phyloP scores from a whole-genome alignment of 2,113 vertebrate genomes.

The Phyllostomus discolor region DNA sequence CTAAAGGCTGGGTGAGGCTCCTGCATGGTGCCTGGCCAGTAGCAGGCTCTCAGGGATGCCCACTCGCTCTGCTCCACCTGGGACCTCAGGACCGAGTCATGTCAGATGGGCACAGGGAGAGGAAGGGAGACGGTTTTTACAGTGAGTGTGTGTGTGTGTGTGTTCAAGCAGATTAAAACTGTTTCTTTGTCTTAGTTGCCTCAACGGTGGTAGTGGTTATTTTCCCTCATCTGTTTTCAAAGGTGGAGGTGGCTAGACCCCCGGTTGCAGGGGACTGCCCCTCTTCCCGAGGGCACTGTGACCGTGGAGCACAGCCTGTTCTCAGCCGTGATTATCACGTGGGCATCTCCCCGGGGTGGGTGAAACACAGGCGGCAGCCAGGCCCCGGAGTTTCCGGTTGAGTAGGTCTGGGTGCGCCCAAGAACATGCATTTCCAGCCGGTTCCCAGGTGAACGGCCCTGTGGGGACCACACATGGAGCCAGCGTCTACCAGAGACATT shows the following conservation, averaged over 20 bases:
- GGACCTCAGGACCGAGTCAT: neutral
- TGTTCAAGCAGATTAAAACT: neutral
- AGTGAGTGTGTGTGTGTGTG: neutral
- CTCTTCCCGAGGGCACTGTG: neutral
- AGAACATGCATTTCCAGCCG: neutral
- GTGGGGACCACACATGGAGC: neutral
- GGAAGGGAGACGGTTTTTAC: neutral
- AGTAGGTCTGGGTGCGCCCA: neutral
- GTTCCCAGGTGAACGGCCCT: fast-evolving
- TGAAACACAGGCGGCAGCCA: neutral
- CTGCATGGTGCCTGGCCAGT: neutral
- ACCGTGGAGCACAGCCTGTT: neutral
- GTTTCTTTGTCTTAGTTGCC: neutral
- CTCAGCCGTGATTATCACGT: neutral
- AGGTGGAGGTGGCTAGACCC: neutral
- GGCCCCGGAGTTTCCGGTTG: fast-evolving
- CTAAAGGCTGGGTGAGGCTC: neutral
- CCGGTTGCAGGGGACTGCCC: no score
- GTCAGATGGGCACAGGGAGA: fast-evolving
- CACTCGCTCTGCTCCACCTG: no score
- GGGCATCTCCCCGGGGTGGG: neutral
- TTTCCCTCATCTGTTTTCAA: no score
- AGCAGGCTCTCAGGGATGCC: neutral
- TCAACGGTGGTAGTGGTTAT: neutral
- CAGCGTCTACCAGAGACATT: neutral